These are phyloP conservation scores for Troilus luridus DNA, from an alignment of 2,888 invertebrate species.

Conservation along the genomic window DNA sequence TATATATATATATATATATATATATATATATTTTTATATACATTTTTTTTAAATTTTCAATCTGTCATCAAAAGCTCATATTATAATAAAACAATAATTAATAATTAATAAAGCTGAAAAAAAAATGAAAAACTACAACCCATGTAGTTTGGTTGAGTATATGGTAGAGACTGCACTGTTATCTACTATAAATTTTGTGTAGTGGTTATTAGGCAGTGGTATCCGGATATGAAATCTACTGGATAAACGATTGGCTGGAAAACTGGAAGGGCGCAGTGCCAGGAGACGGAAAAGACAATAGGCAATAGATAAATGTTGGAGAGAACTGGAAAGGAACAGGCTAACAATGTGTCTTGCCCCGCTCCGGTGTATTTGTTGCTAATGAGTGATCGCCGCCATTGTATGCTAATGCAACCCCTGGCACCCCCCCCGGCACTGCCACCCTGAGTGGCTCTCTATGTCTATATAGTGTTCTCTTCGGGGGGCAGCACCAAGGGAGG, in stretches of 20 bases:
- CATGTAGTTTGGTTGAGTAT: no score
- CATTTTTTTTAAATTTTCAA: no score
- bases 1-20: no score
- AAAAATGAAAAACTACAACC: no score
- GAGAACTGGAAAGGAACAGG: neutral
- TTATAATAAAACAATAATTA: no score
- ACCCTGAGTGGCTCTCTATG: neutral
- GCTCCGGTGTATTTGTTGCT: slow-evolving; percentile 22
- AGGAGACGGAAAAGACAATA: slow-evolving; percentile 24
- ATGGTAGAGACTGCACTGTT: no score
- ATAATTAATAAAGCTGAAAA: no score
- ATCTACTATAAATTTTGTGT: no score
- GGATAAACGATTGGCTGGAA: neutral
- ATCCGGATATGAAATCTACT: neutral
- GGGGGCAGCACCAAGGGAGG: neutral
- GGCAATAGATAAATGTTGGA: slow-evolving; percentile 40
- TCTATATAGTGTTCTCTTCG: neutral
- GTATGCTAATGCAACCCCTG: slow-evolving; percentile 23
- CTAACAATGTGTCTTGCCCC: slow-evolving; percentile 26
- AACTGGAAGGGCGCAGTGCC: neutral
- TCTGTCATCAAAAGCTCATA: no score
- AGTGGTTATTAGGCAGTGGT: no score
- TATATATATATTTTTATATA: no score
- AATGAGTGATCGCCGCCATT: slow-evolving; percentile 48
- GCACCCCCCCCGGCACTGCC: neutral